phyloP scores from a whole-genome alignment of 2,888 invertebrate genomes.

The Tenthredo distinguenda region DNA sequence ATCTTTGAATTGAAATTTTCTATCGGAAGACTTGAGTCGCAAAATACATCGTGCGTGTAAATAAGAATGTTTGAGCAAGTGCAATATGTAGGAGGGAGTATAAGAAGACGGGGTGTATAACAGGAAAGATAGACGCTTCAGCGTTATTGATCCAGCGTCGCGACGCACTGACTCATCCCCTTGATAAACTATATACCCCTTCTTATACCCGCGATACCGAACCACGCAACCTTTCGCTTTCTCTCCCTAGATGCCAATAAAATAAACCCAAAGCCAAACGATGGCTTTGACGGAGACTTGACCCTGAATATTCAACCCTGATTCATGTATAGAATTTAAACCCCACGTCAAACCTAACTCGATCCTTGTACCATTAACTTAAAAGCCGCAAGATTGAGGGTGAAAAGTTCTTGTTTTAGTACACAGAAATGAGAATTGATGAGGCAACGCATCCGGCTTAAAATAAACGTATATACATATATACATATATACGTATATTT shows the following conservation, averaged over 20 bases:
- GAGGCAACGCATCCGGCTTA: background rate
- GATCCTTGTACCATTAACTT: background rate
- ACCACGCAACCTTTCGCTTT: background rate
- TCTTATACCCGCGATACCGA: background rate
- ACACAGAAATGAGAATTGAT: background rate
- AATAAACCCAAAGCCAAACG: background rate
- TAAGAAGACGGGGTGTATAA: background rate
- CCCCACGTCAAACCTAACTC: background rate
- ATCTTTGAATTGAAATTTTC: background rate
- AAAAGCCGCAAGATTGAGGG: background rate
- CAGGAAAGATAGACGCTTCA: constrained; percentile 25
- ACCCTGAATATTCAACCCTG: constrained; percentile 30
- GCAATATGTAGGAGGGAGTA: background rate
- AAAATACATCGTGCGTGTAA: background rate
- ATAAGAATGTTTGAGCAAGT: background rate
- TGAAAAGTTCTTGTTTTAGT: background rate
- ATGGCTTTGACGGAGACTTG: background rate
- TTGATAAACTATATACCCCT: background rate
- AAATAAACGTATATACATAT: background rate
- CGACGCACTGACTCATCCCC: constrained; percentile 50
- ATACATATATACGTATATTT: too few relatives aligned
- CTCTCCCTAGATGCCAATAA: background rate
- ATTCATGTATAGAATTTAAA: background rate
- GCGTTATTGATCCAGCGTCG: constrained; percentile 42
- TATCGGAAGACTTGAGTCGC: background rate